Conservation (phyloP, 2,797 vertebrate species). For the Champsocephalus esox region DNA sequence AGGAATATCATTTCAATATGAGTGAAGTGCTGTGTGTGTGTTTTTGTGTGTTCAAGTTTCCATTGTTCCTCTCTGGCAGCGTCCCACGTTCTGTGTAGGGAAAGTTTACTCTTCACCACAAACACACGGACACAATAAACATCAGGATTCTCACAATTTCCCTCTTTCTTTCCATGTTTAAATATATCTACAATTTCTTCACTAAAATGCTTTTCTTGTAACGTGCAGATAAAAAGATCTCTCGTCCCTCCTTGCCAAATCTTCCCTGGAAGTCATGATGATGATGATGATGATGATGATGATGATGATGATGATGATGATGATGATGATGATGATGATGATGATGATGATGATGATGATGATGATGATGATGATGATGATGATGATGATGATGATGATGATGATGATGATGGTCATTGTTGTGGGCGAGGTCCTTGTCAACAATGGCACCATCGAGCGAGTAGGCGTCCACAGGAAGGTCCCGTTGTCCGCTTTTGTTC, state of each 20-base stretch:
- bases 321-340: conserved; percentile 3
- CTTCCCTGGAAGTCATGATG: conserved; percentile 25
- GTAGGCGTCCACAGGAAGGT: conserved; percentile 41
- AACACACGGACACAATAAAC: conserved; percentile 31
- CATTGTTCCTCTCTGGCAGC: conserved; percentile 68
- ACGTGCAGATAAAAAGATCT: background rate
- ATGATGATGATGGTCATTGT: conserved; percentile 22
- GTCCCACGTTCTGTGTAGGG: conserved; percentile 43
- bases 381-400: background rate
- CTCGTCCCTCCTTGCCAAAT: background rate
- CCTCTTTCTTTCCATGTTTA: background rate
- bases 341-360: background rate
- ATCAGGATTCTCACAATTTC: background rate
- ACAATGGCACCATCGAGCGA: conserved; percentile 18
- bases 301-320: background rate
- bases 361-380: conserved; percentile 4
- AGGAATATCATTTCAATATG: conserved; percentile 1
- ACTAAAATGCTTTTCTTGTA: background rate
- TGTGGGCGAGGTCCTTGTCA: conserved; percentile 36
- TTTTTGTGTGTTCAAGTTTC: conserved; percentile 47
- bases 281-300: background rate
- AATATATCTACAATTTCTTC: background rate
- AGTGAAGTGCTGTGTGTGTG: background rate
- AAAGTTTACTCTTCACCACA: conserved; percentile 66
- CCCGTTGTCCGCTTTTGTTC: conserved; percentile 46